Base-by-base conservation (phyloP, 2,797 vertebrate species). In the Agapornis canus region DNA sequence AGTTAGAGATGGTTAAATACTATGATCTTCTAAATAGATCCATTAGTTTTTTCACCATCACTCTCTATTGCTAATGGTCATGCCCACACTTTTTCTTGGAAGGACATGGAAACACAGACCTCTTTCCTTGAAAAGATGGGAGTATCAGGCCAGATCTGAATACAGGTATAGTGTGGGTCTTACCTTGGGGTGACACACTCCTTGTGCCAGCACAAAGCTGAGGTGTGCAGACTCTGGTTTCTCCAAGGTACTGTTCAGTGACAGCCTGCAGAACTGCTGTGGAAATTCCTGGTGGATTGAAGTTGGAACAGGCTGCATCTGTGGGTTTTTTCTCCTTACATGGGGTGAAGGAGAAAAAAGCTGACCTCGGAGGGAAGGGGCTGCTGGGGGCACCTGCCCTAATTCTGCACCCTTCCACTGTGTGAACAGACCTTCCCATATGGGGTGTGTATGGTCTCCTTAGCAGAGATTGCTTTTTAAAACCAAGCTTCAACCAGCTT, bases 381-480 rank as follows among this genome's bases (percentile, higher is more conserved):
- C n/a, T 80, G 68, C 31, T 2, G 11, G 39, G 15, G 23, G 22
- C 1, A 3, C 23, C 48, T 32, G 26, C 10, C 35, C 48, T 3
- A 4, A 6, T 7, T 29, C 52, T 17, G 45, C 75, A 47, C 42
- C 26, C 42, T 40, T 7, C 1, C 16, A 0, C 2, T 0, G 4
- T 5, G 42, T 14, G 32, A 32, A 10, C 66, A 32, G 10, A 6
- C 4, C 25, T 27, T 42, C 9, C 26, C n/a, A n/a, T 32, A 5
- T 5, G 17, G 5, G 25, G 5, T 2, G 5, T 8, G 42, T 3
- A 2, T 5, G 4, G 16, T 9, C 48, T 26, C 45, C 48, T 45
- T 49, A 8, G 5, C 71, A 47, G 0, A 1, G 26, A 3, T 56
- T 13, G 9, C 78, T 77, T 49, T 29, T 26, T 56, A 48, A 69